phyloP scores from a whole-genome alignment of 2,113 vertebrate genomes.

The Gallinago jamesoni region DNA sequence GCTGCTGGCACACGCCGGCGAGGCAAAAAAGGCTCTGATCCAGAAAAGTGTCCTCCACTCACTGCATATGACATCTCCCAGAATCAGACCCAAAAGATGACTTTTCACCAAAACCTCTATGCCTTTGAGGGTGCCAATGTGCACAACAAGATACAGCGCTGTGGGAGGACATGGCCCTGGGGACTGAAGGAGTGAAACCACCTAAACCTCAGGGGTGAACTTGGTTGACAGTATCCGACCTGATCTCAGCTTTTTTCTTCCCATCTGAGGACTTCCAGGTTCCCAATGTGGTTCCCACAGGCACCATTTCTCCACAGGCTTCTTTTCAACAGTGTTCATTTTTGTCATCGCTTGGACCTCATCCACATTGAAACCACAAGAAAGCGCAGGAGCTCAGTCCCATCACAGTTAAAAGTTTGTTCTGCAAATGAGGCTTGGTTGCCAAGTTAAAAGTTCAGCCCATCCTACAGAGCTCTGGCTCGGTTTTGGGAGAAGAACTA shows the following conservation, averaged over 20 bases:
- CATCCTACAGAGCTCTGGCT: slow-evolving; percentile 44
- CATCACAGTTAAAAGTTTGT: slow-evolving; percentile 22
- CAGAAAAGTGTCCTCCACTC: neutral
- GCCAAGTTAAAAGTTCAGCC: slow-evolving; percentile 53
- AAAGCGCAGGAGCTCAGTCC: slow-evolving; percentile 28
- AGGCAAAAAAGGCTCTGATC: neutral
- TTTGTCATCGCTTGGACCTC: slow-evolving; percentile 9
- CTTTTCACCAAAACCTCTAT: neutral
- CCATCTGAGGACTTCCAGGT: neutral
- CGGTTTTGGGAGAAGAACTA: slow-evolving; percentile 13
- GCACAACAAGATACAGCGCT: neutral
- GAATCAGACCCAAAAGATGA: neutral
- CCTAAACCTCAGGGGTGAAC: neutral
- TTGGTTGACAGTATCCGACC: neutral
- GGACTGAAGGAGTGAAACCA: neutral
- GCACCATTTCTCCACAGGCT: neutral
- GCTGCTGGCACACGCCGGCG: neutral
- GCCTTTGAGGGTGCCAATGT: neutral
- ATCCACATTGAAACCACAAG: slow-evolving; percentile 15
- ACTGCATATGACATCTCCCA: neutral
- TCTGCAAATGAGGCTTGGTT: slow-evolving; percentile 32
- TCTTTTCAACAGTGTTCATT: neutral
- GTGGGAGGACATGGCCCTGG: rapidly evolving
- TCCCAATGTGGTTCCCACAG: neutral
- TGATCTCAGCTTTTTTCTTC: neutral